Conservation (phyloP, 1,140 invertebrate genomes). For the Drosophila sturtevanti region DNA sequence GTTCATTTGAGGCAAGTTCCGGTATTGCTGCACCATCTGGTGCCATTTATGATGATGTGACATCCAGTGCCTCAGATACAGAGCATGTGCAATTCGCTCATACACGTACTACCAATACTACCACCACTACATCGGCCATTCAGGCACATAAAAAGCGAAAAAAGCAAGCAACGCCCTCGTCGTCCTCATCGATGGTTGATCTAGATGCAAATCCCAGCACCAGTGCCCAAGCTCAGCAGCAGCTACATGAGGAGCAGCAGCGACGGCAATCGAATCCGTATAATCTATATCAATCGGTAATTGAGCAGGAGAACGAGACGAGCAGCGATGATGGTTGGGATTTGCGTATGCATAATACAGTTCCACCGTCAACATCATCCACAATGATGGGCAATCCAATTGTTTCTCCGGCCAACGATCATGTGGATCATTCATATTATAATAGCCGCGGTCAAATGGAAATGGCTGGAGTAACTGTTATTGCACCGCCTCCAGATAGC, state of each 20-base stretch:
- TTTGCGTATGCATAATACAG: conserved; percentile 51
- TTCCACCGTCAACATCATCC: conserved; percentile 11
- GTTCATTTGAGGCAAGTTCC: conserved; percentile 46
- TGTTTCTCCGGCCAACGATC: conserved; percentile 31
- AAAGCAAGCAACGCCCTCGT: conserved; percentile 35
- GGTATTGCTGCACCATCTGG: conserved; percentile 6
- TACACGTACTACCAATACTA: conserved; percentile 77
- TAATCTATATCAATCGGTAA: background rate
- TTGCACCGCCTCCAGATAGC: conserved; percentile 18
- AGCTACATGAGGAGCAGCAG: conserved; percentile 23
- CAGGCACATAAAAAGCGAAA: conserved; percentile 64
- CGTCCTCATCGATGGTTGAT: conserved; percentile 48
- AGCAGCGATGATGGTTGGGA: conserved; percentile 72
- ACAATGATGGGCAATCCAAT: conserved; percentile 1
- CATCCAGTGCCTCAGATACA: conserved; percentile 69
- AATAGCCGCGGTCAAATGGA: conserved; percentile 40
- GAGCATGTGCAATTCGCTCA: conserved; percentile 75
- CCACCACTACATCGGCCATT: conserved; percentile 69
- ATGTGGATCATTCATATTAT: conserved; percentile 64
- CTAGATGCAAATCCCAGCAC: conserved; percentile 62
- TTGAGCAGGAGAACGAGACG: conserved; percentile 47
- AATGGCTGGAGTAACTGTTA: background rate
- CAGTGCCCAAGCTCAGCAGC: conserved; percentile 59
- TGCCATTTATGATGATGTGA: conserved; percentile 60
- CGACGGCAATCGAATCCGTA: conserved; percentile 5